A percentile compares a stretch with the other conserved stretches of the same genome.
These are phyloP conservation scores for Sipha flava DNA, from an alignment of 1,140 invertebrate species.

Conservation along the genomic window DNA sequence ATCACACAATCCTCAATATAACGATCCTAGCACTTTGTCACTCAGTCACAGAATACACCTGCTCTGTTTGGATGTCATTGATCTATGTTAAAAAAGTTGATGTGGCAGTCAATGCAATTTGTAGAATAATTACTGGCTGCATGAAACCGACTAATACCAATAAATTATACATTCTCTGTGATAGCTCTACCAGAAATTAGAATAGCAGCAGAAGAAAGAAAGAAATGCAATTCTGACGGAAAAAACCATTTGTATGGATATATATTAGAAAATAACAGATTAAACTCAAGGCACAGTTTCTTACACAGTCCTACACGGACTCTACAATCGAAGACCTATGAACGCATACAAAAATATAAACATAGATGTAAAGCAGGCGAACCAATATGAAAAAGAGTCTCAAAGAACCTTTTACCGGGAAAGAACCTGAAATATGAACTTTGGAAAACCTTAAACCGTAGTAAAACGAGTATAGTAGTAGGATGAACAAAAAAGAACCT, in stretches of 20 bases:
- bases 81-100: conserved; percentile 1
- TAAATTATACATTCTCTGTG: not conserved
- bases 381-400: not conserved
- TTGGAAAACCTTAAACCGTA: not conserved
- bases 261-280: not conserved
- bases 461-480: not conserved
- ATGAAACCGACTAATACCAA: not conserved
- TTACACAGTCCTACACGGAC: not conserved
- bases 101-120: not conserved
- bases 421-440: not conserved
- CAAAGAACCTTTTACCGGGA: not conserved
- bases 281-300: not conserved
- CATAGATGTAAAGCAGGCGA: not conserved
- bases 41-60: too few relatives aligned
- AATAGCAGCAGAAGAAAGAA: not conserved
- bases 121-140: conserved; percentile 9
- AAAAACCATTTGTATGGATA: not conserved
- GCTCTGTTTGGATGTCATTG: not conserved
- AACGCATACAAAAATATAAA: not conserved
- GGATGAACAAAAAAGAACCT: not conserved
- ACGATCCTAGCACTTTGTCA: not conserved
- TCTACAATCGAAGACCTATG: not conserved
- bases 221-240: not conserved
- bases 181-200: not conserved
- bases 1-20: not conserved